Percentiles rank a stretch among this genome's conserved stretches.
Evolutionary conservation across 2,888 invertebrate genomes (phyloP).

Genomic region (Patella ulyssiponensis): DNA sequence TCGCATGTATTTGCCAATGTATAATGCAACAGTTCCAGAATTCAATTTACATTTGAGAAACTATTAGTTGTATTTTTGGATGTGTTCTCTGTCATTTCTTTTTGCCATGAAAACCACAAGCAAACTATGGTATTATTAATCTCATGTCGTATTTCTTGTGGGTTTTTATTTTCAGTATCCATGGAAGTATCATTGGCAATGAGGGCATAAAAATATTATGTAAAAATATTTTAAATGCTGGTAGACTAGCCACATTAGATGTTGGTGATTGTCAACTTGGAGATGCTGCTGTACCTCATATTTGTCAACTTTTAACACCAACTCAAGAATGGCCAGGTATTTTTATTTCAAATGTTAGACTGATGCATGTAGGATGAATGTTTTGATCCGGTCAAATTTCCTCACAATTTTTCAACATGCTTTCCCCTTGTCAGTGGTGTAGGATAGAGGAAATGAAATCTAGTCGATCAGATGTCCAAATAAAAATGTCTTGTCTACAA

Average conservation of each 20-base stretch:
- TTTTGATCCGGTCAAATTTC: no score
- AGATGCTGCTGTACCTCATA: conserved; percentile 53
- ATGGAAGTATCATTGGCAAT: conserved; percentile 61
- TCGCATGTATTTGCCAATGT: no score
- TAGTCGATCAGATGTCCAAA: no score
- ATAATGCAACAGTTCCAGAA: no score
- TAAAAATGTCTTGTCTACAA: no score
- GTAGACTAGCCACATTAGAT: conserved; percentile 60
- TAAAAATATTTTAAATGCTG: conserved; percentile 51
- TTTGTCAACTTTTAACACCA: conserved; percentile 52
- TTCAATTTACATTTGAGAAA: neutral
- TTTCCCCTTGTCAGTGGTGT: no score
- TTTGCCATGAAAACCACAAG: neutral
- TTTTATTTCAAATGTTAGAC: neutral
- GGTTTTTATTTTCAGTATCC: conserved; percentile 48
- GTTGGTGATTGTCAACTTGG: conserved; percentile 63
- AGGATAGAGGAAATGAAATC: no score
- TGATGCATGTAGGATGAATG: neutral
- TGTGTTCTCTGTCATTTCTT: neutral
- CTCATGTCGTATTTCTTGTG: no score
- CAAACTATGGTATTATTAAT: neutral
- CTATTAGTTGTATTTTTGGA: neutral
- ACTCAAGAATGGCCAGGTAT: conserved; percentile 54
- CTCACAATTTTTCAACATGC: no score
- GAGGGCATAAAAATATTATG: conserved; percentile 53